A percentile compares a stretch with the other conserved stretches of the same genome.
These are phyloP conservation scores for Thymelicus lineola DNA, from an alignment of 2,888 invertebrate genomes.

Conservation along the genomic window DNA sequence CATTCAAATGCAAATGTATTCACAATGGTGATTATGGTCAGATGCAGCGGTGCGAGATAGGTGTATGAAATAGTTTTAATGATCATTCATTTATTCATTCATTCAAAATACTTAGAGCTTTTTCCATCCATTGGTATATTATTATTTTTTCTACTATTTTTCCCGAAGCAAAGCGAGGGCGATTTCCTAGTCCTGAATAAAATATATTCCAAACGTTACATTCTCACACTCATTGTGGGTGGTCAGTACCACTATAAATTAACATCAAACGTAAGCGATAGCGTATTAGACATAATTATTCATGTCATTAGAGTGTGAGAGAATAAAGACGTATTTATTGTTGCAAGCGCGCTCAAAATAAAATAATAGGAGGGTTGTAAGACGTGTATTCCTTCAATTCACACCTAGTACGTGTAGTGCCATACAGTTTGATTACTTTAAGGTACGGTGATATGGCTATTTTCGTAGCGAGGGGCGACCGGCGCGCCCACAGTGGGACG, in stretches of 20 bases:
- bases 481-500: too few species aligned
- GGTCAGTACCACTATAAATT: constrained; percentile 30
- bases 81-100: too few species aligned
- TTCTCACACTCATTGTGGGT: constrained; percentile 24
- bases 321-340: constrained; percentile 49
- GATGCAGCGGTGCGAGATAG: constrained; percentile 6
- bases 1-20: constrained; percentile 33
- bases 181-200: neutral
- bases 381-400: constrained; percentile 70
- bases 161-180: too few species aligned
- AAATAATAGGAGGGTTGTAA: constrained; percentile 66
- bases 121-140: too few species aligned
- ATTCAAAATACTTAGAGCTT: too few species aligned
- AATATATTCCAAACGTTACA: constrained; percentile 3
- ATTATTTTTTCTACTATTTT: too few species aligned
- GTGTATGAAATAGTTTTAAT: neutral
- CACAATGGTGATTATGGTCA: constrained; percentile 20
- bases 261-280: constrained; percentile 34
- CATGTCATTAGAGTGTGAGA: constrained; percentile 42
- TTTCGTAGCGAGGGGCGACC: constrained; percentile 58
- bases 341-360: constrained; percentile 68
- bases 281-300: constrained; percentile 33
- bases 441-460: constrained; percentile 58
- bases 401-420: constrained; percentile 79
- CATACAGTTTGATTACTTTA: constrained; percentile 72